Conservation (phyloP, 37 sponge, comb jelly and placozoan genomes). For the Axinella damicornis region DNA sequence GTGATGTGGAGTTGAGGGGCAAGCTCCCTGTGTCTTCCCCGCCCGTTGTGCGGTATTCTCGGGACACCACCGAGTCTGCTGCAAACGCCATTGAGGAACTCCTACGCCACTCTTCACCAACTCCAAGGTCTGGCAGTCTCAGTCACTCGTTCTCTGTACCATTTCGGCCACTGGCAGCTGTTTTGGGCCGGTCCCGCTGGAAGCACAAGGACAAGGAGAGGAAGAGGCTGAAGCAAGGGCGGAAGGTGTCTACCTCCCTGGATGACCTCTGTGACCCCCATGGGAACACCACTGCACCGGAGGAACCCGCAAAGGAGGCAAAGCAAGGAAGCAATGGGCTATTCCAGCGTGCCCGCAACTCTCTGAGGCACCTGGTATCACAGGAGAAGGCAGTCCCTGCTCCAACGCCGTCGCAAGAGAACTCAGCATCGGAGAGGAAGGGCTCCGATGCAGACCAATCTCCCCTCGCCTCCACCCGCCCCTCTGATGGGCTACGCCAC, state of each 20-base stretch:
- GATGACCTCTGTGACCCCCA: constrained; percentile 11
- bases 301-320: no score
- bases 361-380: no score
- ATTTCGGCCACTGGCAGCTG: constrained; percentile 1
- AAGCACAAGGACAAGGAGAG: background rate
- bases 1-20: background rate
- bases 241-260: background rate
- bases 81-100: background rate
- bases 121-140: background rate
- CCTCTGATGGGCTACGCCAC: no score
- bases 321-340: no score
- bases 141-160: background rate
- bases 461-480: no score
- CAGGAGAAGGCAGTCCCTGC: no score
- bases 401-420: no score
- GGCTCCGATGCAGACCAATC: no score
- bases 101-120: background rate
- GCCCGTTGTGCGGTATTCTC: constrained; percentile 2
- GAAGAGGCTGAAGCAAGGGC: background rate
- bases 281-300: background rate
- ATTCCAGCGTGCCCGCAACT: no score
- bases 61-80: constrained; percentile 3
- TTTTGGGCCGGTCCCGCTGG: background rate
- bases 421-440: no score
- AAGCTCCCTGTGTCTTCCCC: background rate